Conservation (phyloP, 2,888 invertebrate species). For the Cheilosia impressa region DNA sequence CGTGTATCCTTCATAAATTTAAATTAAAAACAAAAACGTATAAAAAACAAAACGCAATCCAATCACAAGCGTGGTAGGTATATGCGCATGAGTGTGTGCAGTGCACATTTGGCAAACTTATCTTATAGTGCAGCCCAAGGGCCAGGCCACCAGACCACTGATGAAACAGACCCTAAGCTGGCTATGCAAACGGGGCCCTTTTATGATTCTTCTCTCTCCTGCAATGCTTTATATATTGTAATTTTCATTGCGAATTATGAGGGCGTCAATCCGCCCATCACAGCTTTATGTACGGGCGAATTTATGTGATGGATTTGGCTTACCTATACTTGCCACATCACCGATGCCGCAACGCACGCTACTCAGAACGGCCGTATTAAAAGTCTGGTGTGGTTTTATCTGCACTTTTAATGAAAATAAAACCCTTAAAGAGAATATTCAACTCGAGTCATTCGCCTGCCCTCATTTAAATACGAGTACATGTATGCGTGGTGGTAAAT, state of each 20-base stretch:
- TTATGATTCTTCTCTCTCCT: conserved; percentile 58
- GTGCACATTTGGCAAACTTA: conserved; percentile 53
- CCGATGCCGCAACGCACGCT: conserved; percentile 4
- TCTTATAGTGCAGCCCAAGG: conserved; percentile 51
- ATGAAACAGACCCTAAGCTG: conserved; percentile 55
- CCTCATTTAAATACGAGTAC: conserved; percentile 26
- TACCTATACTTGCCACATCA: conserved; percentile 38
- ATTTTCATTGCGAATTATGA: conserved; percentile 75
- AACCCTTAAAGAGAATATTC: conserved; percentile 38
- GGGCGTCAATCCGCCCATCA: conserved; percentile 75
- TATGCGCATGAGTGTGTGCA: conserved; percentile 35
- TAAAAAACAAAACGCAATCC: conserved; percentile 58
- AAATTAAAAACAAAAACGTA: conserved; percentile 74
- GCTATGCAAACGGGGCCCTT: conserved; percentile 60
- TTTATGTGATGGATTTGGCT: conserved; percentile 73
- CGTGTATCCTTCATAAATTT: conserved; percentile 72
- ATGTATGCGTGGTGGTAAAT: too few species aligned
- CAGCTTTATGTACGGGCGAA: conserved; percentile 72
- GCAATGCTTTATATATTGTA: conserved; percentile 56
- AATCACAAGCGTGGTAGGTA: conserved; percentile 61
- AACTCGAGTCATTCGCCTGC: conserved; percentile 31
- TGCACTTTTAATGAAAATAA: conserved; percentile 53
- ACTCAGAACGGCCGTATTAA: conserved; percentile 29
- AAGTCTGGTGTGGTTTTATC: conserved; percentile 60
- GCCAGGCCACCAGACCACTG: conserved; percentile 35